A percentile compares a stretch with the other conserved stretches of the same genome.
Evolutionary conservation across 2,797 vertebrate genomes (phyloP).

Genomic region (Miichthys miiuy): DNA sequence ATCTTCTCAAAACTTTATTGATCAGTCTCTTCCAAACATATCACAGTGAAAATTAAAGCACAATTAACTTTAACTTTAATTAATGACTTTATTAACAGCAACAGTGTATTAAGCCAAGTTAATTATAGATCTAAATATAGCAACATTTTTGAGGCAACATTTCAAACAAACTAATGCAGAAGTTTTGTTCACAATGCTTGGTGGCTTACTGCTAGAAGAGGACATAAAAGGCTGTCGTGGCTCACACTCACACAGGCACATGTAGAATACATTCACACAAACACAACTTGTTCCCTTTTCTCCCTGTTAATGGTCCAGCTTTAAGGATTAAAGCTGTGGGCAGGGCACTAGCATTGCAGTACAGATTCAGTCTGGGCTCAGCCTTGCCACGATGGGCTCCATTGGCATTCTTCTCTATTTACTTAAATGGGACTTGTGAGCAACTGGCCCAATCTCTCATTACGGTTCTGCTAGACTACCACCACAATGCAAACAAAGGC

Average conservation of each 20-base stretch:
- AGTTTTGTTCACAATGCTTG: constrained; percentile 9
- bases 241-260: constrained; percentile 13
- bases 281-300: constrained; percentile 21
- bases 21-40: too few relatives aligned
- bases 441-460: constrained; percentile 69
- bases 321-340: constrained; percentile 60
- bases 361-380: constrained; percentile 49
- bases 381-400: constrained; percentile 49
- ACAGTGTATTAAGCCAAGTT: not conserved
- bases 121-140: not conserved
- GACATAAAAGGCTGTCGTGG: constrained; percentile 16
- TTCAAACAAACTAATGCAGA: not conserved
- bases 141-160: not conserved
- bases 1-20: too few relatives aligned
- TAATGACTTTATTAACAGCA: too few relatives aligned
- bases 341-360: constrained; percentile 37
- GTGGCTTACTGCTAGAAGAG: constrained; percentile 14
- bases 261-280: constrained; percentile 1
- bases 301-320: constrained; percentile 47
- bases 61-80: too few relatives aligned
- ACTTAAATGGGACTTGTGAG: constrained; percentile 66
- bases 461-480: constrained; percentile 61
- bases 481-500: constrained; percentile 72
- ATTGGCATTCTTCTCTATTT: constrained; percentile 47
- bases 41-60: too few relatives aligned